A percentile compares a stretch with the other conserved stretches of the same genome.
Evolutionary conservation across 2,888 invertebrate species (phyloP).

Genomic region (Muscina levida): DNA sequence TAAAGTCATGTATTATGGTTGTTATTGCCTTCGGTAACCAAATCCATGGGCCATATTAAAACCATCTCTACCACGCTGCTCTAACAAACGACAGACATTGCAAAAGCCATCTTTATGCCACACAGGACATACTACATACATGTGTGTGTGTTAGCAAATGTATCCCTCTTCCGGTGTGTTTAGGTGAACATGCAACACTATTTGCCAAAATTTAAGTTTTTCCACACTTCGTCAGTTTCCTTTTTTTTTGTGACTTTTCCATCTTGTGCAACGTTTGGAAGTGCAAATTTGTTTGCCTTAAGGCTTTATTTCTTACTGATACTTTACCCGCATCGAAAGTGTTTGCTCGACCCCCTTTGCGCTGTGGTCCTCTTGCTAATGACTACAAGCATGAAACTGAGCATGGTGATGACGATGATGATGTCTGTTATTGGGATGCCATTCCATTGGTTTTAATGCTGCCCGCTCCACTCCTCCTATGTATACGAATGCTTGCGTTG

Average conservation of each 20-base stretch:
- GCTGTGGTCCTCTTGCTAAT: neutral
- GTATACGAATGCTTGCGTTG: neutral
- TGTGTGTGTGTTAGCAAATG: neutral
- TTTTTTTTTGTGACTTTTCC: conserved; percentile 28
- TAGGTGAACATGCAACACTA: neutral
- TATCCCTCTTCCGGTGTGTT: neutral
- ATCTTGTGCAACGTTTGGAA: conserved; percentile 44
- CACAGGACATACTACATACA: neutral
- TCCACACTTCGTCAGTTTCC: neutral
- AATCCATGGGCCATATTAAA: conserved; percentile 42
- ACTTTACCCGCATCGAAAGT: neutral
- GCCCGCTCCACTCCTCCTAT: too few species aligned
- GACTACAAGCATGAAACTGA: neutral
- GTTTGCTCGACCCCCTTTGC: neutral
- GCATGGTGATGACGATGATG: neutral
- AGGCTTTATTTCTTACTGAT: conserved; percentile 39
- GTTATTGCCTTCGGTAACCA: conserved; percentile 27
- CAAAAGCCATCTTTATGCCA: neutral
- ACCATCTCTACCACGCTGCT: neutral
- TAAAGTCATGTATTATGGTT: conserved; percentile 59
- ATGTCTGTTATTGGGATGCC: neutral
- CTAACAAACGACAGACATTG: neutral
- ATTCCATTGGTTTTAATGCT: neutral
- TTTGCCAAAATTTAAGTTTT: conserved; percentile 19
- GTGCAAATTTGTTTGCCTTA: conserved; percentile 51